Evolutionary conservation across 1,140 invertebrate genomes (phyloP), one percentile per base, ranked within the genome.

Genomic region (Trichonephila clavipes): DNA sequence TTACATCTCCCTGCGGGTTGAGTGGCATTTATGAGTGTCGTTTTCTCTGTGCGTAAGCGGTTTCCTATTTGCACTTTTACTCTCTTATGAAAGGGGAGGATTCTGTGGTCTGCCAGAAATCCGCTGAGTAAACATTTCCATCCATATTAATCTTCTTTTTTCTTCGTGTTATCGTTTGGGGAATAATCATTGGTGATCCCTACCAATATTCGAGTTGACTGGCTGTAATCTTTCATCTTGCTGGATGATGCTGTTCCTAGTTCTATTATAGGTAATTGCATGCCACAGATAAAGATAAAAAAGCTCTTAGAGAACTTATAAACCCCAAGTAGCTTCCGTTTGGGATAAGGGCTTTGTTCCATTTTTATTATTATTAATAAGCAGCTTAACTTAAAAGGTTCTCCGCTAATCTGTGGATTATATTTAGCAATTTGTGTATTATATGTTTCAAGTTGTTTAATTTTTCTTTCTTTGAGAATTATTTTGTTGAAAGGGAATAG

Each of bases 81-180:
- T 85, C 58, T 61, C 83, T 24, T 16, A 58, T 85, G 58, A 85
- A n/a, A 21, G 82, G 72, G 69, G 72, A 51, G 58, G 44, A 40
- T 24, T 58, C 83, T 61, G 16, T 44, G 86, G 86, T 88, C 62
- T 64, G 61, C 62, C 62, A 88, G 59, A 88, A 88, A 88, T 88
- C 86, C 86, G 51, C 86, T 62, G 86, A 40, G 61, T n/a, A 88
- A 88, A 88, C 86, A 88, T 64, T 62, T 64, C 86, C 59, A 40
- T 34, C 59, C 59, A 44, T 64, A 88, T 88, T 88, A 88, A 88
- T 88, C 86, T 88, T 88, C 51, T 59, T 87, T 64, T 28, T 62
- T 64, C n/a, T 59, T 21, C 58, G 58, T 85, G 28, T 77, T 77
- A 77, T 77, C 72, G 72, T 77, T 18, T 77, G 72, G 72, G 62